A percentile compares a stretch with the other conserved stretches of the same genome.
Conservation (phyloP, 2,113 vertebrate species). For the Triplophysa siluroides region DNA sequence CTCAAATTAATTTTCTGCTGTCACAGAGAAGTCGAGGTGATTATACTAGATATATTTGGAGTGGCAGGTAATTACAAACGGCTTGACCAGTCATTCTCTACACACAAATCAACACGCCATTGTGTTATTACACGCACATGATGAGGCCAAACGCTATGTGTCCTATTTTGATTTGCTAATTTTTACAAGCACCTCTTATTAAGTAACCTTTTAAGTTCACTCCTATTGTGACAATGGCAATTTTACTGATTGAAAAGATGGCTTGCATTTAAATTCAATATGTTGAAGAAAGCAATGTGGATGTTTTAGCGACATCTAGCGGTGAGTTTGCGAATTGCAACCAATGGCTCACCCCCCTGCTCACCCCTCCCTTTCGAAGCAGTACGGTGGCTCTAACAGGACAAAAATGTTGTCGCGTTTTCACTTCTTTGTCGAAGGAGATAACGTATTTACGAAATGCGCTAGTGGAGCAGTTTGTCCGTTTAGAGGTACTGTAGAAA, state of each 20-base stretch:
- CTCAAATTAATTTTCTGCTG: conserved; percentile 76
- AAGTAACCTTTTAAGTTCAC: conserved; percentile 42
- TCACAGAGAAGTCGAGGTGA: conserved; percentile 60
- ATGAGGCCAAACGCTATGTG: conserved; percentile 26
- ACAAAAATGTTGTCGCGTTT: no score
- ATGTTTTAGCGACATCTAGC: no score
- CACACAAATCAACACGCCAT: conserved; percentile 61
- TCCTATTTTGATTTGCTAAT: conserved; percentile 54
- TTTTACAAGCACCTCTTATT: conserved; percentile 48
- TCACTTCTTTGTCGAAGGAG: no score
- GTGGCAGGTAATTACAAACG: conserved; percentile 65
- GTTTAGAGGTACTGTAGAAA: no score
- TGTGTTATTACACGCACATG: conserved; percentile 65
- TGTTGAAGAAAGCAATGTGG: no score
- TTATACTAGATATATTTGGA: conserved; percentile 63
- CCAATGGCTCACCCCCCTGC: no score
- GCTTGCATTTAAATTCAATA: no score
- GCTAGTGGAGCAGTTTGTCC: no score
- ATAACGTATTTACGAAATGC: no score
- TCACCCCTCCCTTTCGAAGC: no score
- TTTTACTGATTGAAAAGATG: neutral
- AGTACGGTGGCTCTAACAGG: no score
- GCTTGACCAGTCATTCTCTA: conserved; percentile 61
- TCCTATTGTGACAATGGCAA: neutral
- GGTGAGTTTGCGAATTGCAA: no score